Conservation (phyloP, 2,113 vertebrate species). For the Alexandromys fortis region DNA sequence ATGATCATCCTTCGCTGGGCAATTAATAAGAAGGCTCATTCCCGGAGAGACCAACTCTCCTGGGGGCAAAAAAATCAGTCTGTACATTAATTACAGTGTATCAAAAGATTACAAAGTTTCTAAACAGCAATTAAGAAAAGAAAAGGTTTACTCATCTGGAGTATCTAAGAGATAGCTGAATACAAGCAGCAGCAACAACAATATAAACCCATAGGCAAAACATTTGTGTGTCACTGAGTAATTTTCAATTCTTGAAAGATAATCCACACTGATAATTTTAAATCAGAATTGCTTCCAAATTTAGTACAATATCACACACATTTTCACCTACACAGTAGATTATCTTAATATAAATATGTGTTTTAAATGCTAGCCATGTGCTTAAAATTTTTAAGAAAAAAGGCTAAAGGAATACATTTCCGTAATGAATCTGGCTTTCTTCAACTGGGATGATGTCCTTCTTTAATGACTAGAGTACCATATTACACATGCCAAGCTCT, state of each 20-base stretch:
- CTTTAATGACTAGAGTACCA: background rate
- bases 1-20: background rate
- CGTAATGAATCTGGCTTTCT: constrained; percentile 24
- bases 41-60: background rate
- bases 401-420: background rate
- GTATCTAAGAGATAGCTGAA: background rate
- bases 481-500: background rate
- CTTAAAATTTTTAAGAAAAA: background rate
- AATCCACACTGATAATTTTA: background rate
- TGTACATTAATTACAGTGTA: background rate
- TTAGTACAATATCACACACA: background rate
- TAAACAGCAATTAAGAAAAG: background rate
- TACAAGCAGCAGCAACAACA: background rate
- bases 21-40: background rate
- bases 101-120: background rate
- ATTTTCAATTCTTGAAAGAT: constrained; percentile 3
- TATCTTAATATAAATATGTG: background rate
- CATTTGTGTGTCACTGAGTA: background rate
- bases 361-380: background rate
- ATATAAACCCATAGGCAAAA: background rate
- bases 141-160: background rate
- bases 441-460: constrained; percentile 41
- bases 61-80: background rate
- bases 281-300: constrained; percentile 16
- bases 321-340: background rate